Conservation (phyloP, 2,888 invertebrate genomes). For the Campoplex capitator region DNA sequence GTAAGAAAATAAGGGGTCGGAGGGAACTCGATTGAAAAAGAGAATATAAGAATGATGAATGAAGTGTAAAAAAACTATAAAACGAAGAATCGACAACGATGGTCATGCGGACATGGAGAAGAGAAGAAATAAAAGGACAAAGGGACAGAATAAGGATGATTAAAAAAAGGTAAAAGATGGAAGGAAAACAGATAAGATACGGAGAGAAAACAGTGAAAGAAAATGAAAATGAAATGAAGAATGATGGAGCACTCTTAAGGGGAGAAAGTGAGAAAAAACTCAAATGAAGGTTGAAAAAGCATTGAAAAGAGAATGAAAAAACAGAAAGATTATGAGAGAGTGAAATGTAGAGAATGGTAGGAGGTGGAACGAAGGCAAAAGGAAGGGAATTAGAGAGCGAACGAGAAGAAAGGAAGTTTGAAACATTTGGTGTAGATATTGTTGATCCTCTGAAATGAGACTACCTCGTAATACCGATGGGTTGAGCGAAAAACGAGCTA, state of each 20-base stretch:
- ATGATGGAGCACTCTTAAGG: background rate
- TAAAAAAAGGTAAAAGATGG: background rate
- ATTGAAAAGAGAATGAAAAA: background rate
- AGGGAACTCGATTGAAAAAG: background rate
- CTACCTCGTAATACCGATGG: constrained; percentile 40
- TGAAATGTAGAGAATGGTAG: background rate
- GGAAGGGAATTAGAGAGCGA: constrained; percentile 23
- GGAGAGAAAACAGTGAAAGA: background rate
- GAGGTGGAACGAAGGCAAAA: background rate
- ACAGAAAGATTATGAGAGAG: background rate
- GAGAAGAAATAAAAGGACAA: background rate
- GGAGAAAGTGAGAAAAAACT: constrained; percentile 2
- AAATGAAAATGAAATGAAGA: background rate
- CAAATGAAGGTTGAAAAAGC: constrained; percentile 22
- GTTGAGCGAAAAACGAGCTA: constrained; percentile 43
- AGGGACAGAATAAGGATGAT: background rate
- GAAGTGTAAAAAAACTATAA: background rate
- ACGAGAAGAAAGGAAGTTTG: constrained; percentile 24
- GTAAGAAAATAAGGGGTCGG: background rate
- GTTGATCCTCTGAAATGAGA: constrained; percentile 28
- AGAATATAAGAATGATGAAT: background rate
- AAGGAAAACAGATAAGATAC: background rate
- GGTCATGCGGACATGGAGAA: background rate
- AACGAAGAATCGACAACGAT: background rate
- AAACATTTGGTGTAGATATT: constrained; percentile 47